These are phyloP conservation scores for Polyommatus iphigenia DNA, from an alignment of 2,888 invertebrate species.

Conservation along the genomic window DNA sequence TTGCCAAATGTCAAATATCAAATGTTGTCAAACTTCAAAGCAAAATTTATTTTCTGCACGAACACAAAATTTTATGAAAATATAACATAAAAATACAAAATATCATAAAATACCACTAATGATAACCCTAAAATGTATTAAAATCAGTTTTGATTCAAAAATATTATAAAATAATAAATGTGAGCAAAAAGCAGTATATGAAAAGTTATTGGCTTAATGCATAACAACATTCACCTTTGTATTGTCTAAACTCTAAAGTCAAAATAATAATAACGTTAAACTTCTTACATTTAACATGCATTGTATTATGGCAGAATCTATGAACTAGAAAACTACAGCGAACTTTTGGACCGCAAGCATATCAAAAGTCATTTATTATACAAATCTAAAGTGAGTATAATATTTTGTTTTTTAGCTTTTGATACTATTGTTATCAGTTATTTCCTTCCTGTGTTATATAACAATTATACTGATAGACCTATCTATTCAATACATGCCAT, in stretches of 20 bases:
- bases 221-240: neutral
- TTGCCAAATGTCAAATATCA: too few species aligned
- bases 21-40: too few species aligned
- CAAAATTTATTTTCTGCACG: too few species aligned
- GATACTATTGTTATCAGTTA: neutral
- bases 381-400: conserved; percentile 6
- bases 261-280: neutral
- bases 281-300: neutral
- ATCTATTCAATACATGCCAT: neutral
- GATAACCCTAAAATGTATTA: neutral
- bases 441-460: conserved; percentile 14
- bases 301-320: neutral
- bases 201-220: neutral
- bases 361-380: neutral
- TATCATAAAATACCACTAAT: neutral
- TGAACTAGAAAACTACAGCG: neutral
- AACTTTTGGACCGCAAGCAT: neutral
- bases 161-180: neutral
- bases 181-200: neutral
- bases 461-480: neutral
- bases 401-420: neutral
- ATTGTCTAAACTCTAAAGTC: neutral
- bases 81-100: neutral
- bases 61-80: too few species aligned
- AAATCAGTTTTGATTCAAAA: neutral